A percentile compares a stretch with the other conserved stretches of the same genome.
Evolutionary conservation across 2,797 vertebrate species (phyloP).

Genomic region (Luscinia luscinia): DNA sequence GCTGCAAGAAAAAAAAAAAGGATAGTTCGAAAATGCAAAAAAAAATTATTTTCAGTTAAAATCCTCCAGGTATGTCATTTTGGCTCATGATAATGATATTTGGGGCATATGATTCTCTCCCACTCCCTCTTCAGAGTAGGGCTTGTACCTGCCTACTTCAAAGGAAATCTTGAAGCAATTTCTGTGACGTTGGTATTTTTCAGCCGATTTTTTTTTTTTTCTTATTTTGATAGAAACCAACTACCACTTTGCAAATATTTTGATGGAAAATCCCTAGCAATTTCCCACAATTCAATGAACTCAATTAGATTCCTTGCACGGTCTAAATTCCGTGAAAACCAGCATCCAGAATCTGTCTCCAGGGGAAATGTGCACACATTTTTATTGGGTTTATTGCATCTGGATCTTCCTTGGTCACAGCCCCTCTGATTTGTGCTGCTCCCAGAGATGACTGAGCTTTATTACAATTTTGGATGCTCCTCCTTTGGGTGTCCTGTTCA

Average conservation of each 20-base stretch:
- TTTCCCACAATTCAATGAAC: not conserved
- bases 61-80: not conserved
- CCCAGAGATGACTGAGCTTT: not conserved
- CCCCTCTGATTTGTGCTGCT: not conserved
- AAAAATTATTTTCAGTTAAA: not conserved
- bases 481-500: not conserved
- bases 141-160: not conserved
- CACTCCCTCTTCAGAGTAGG: not conserved
- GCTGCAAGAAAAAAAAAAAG: not conserved
- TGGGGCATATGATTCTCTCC: conserved; percentile 20
- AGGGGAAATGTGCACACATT: not conserved
- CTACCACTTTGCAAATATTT: conserved; percentile 15
- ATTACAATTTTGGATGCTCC: not conserved
- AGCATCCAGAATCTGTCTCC: not conserved
- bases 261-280: not conserved
- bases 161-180: conserved; percentile 9
- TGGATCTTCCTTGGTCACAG: not conserved
- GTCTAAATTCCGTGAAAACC: not conserved
- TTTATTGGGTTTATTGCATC: not conserved
- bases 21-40: not conserved
- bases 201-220: not conserved
- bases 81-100: not conserved
- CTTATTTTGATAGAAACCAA: not conserved
- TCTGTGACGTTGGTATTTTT: not conserved
- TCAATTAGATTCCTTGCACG: not conserved